phyloP scores from a whole-genome alignment of 2,888 invertebrate species.

The Eupithecia subfuscata region DNA sequence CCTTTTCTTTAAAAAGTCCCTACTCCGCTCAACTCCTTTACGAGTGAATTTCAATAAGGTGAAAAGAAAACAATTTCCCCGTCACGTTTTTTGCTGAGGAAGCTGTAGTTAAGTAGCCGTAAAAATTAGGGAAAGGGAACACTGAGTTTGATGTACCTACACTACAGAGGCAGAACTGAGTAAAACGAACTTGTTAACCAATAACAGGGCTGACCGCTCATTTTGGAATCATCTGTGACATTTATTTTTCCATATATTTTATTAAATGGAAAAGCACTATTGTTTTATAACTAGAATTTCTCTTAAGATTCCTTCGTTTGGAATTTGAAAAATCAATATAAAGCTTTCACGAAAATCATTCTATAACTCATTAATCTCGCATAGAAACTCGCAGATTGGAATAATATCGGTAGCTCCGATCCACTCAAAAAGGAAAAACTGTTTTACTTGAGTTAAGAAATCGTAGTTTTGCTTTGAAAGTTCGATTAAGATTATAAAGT shows the following conservation, averaged over 20 bases:
- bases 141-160: background rate
- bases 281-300: background rate
- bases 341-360: background rate
- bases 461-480: slow-evolving; percentile 65
- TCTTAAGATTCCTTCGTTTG: background rate
- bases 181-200: background rate
- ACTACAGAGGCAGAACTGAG: background rate
- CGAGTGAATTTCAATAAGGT: slow-evolving; percentile 59
- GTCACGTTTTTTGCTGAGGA: slow-evolving; percentile 47
- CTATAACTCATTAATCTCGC: background rate
- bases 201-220: background rate
- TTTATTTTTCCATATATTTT: background rate
- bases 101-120: slow-evolving; percentile 44
- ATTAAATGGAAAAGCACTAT: background rate
- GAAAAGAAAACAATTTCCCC: slow-evolving; percentile 54
- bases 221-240: background rate
- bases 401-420: background rate
- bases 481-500: slow-evolving; percentile 72
- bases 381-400: slow-evolving; percentile 2
- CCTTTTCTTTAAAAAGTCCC: background rate
- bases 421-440: slow-evolving; percentile 11
- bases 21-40: slow-evolving; percentile 44
- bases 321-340: background rate
- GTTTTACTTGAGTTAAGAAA: slow-evolving; percentile 47
- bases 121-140: slow-evolving; percentile 11